Evolutionary conservation across 2,113 vertebrate genomes (phyloP), one percentile per base, ranked within the genome.

Genomic region (Pedetes capensis): DNA sequence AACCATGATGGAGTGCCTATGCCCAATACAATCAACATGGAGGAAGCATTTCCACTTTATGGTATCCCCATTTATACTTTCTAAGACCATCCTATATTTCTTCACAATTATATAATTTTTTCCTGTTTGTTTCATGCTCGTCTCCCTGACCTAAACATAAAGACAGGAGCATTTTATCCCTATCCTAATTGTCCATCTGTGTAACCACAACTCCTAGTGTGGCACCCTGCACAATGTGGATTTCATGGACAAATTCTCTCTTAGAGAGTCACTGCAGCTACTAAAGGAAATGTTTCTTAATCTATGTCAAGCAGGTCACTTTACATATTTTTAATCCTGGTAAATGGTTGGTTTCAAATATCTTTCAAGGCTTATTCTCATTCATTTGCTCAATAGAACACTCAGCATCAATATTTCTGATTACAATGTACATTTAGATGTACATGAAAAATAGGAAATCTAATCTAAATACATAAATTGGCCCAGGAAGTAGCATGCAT

Each of bases 331-430:
- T 89, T 23, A 96, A 87, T 76, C 39, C 80, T 94, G n/a, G 55
- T 66, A 93, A 91, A 95, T 79, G n/a, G 59, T 69, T 95, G 42
- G 86, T 93, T 89, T 95, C 69, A 91, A 78, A 61, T 89, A 75
- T 29, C 34, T 82, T 79, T 68, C 25, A 68, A 81, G 32, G 79
- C n/a, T 74, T 76, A 39, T 82, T 91, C 74, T 92, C 75, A 89
- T 87, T 94, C 12, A 89, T 95, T 96, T 96, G 82, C 89, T 92
- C 74, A 53, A 1, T 93, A 55, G 49, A 64, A 57, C 25, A 75
- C 55, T 97, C 84, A 95, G 87, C 55, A 93, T 96, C 89, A 96
- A 81, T 92, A 93, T 93, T 96, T 94, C 93, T 79, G 53, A 95
- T 92, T 93, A n/a, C n/a, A n/a, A n/a, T n/a, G n/a, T n/a, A n/a